Percentiles rank a stretch among this genome's conserved stretches.
Evolutionary conservation across 2,888 invertebrate genomes (phyloP).

Genomic region (Rhogogaster chlorosoma): DNA sequence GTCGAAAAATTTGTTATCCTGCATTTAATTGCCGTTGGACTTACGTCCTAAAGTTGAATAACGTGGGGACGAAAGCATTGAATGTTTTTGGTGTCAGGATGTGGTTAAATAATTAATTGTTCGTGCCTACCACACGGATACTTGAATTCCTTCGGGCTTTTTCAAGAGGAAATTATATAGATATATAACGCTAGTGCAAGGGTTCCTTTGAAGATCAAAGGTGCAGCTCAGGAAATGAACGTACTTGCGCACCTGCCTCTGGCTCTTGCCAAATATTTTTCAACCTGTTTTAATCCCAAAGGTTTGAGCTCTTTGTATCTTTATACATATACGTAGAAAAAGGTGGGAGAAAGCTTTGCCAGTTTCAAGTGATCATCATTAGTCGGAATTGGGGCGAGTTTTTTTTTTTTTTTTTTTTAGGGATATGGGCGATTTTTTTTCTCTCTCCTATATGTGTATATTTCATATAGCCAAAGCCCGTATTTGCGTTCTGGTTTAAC

Average conservation of each 20-base stretch:
- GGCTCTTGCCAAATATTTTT: conserved; percentile 7
- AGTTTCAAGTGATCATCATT: conserved; percentile 17
- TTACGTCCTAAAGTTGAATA: background rate
- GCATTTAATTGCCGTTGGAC: background rate
- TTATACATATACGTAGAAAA: background rate
- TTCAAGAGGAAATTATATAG: background rate
- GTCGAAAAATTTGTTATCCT: background rate
- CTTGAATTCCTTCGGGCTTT: background rate
- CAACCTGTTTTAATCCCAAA: conserved; percentile 8
- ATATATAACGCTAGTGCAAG: background rate
- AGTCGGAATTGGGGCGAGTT: conserved; percentile 13
- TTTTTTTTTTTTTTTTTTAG: too few relatives aligned
- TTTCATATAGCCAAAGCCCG: background rate
- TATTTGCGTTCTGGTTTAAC: conserved; percentile 22
- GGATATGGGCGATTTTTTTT: background rate
- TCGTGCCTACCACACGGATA: background rate
- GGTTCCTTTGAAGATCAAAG: background rate
- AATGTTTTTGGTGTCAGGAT: background rate
- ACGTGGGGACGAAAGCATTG: background rate
- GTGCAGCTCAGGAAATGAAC: background rate
- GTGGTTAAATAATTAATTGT: background rate
- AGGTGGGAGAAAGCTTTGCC: background rate
- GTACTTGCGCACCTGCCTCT: background rate
- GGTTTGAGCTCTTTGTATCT: background rate
- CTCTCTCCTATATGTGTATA: background rate